Evolutionary conservation across 2,797 vertebrate species (phyloP), one percentile per base, ranked within the genome.

Genomic region (Myotis vivesi): DNA sequence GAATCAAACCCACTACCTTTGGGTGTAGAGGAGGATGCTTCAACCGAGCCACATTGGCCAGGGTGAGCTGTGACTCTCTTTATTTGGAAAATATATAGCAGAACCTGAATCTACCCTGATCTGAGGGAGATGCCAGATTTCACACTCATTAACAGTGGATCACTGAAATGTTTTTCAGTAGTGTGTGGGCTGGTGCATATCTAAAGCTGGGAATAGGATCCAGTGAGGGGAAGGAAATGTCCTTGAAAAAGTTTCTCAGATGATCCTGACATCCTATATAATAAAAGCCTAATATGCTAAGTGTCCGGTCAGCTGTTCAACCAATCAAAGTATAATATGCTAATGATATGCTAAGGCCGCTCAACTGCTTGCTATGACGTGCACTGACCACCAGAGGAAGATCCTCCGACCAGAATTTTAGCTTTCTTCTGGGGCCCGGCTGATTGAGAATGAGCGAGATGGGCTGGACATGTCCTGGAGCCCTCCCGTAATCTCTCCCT

Each of bases 171-270:
- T 79, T 90, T 71, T 38, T 94, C 44, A 51, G 22, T 46, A 51
- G 41, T 57, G 8, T 88, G 22, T 93, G 17, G 23, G 20, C 6
- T 93, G 57, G 25, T 53, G 4, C 5, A 1, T 86, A 38, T 41
- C 22, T 55, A 71, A 89, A 71, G 44, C 28, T 81, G 38, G 22
- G 36, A 11, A 6, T 83, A 25, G 46, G 59, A 80, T 17, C 5
- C 2, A 57, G 38, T 71, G 19, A 72, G 79, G 28, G 66, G 30
- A 91, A 82, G 66, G 30, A 91, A 82, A 15, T 71, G 12, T 53
- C 28, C 44, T 92, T 20, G 71, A 81, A 91, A 93, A 55, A 91
- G 41, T 80, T 94, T 93, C 38, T 68, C 51, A 41, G 62, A 83
- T 94, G 19, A 76, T 91, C 13, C 62, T 68, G 75, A 66, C 59